Conservation (phyloP, 2,888 invertebrate genomes). For the Calameuta pallipes region DNA sequence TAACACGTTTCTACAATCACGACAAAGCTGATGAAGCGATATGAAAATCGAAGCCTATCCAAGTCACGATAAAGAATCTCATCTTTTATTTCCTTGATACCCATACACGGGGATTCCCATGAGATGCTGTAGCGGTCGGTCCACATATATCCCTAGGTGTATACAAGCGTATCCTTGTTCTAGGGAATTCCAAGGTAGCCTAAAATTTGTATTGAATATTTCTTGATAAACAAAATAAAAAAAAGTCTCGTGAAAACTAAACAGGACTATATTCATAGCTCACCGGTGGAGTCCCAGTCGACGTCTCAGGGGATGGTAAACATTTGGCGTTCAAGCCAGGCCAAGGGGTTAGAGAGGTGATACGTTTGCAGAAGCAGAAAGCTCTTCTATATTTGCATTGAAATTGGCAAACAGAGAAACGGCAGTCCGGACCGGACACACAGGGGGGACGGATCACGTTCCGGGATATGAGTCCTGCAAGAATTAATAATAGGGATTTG, state of each 20-base stretch:
- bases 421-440: background rate
- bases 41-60: background rate
- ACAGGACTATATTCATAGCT: background rate
- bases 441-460: background rate
- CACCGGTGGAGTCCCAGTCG: background rate
- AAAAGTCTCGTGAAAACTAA: background rate
- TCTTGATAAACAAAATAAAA: constrained; percentile 7
- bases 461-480: background rate
- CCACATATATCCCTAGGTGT: background rate
- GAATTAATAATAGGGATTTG: constrained; percentile 3
- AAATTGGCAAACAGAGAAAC: constrained; percentile 49
- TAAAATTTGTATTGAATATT: background rate
- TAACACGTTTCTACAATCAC: background rate
- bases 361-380: constrained; percentile 42
- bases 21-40: background rate
- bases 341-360: constrained; percentile 32
- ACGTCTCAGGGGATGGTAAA: constrained; percentile 7
- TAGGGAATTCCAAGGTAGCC: background rate
- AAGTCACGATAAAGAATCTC: background rate
- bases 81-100: background rate
- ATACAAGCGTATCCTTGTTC: background rate
- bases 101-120: background rate
- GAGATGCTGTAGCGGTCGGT: background rate
- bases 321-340: background rate
- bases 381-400: constrained; percentile 52